Base-by-base conservation (phyloP, 2,113 vertebrate species). In the Podarcis raffonei region DNA sequence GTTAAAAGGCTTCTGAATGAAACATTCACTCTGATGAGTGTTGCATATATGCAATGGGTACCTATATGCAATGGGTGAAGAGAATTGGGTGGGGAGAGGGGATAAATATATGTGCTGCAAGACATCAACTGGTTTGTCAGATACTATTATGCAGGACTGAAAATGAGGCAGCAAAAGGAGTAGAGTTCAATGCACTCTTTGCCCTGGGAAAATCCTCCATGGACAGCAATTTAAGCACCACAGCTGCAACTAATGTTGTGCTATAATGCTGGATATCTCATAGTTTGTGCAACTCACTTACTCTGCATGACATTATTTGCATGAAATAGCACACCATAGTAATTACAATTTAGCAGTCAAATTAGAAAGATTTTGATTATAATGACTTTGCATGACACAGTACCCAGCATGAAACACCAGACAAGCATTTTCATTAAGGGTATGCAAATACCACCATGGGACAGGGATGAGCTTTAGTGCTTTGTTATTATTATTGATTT, bases 301-400 rank as follows among this genome's bases (percentile, higher is more conserved):
- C 30, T 92, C 85, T 92, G 90, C 90, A 80, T 87, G 80, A 39
- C 89, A 65, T 30, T 92, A 59, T 87, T 95, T 91, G 76, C 74
- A 89, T 87, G 89, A 92, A 94, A 88, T 90, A 93, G 81, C 84
- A 89, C 20, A 86, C 78, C n/a, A n/a, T 12, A 66, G 76, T 91
- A 91, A 94, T 94, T 93, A 94, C 92, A 95, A 91, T 93, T 94
- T 91, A 93, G 92, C 89, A 94, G 90, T 91, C 94, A 93, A 94
- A 91, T 95, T 93, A 91, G 89, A 89, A 91, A 90, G 91, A 89
- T 95, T 93, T 93, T 87, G 89, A 93, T 93, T 92, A 79, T 89
- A 91, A 91, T 81, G 86, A 30, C 92, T 89, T 83, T 66, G 83
- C 42, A 83, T 86, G 69, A 81, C 35, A 88, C 83, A 1, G 0